Percentiles rank a stretch among this genome's conserved stretches.
Evolutionary conservation across 2,113 vertebrate species (phyloP).

Genomic region (Alexandromys fortis): DNA sequence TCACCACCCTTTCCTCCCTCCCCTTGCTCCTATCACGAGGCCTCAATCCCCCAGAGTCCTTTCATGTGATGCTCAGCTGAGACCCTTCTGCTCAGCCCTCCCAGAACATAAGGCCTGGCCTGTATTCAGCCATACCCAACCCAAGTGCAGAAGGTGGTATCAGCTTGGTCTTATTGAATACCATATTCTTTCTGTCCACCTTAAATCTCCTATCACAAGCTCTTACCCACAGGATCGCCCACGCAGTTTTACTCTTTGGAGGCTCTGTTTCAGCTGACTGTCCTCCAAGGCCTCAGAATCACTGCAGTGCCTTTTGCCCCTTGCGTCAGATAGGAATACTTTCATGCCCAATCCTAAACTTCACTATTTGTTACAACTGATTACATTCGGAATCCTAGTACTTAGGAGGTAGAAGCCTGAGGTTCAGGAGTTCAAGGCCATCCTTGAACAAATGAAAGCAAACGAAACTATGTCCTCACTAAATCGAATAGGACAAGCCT

Average conservation of each 20-base stretch:
- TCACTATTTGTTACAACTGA: neutral
- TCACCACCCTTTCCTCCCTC: conserved; percentile 10
- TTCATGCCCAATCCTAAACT: conserved; percentile 17
- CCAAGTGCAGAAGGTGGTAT: neutral
- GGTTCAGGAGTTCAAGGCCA: neutral
- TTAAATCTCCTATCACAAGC: neutral
- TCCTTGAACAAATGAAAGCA: neutral
- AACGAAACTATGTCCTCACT: neutral
- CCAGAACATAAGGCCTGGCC: conserved; percentile 17
- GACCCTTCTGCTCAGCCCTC: conserved; percentile 57
- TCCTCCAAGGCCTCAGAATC: neutral
- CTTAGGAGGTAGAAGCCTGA: neutral
- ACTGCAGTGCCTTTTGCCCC: neutral
- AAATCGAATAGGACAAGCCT: conserved; percentile 28
- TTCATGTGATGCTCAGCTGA: conserved; percentile 99
- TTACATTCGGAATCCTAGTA: neutral
- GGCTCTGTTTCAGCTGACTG: neutral
- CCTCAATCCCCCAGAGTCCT: conserved; percentile 88
- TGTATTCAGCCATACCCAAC: neutral
- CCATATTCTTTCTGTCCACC: neutral
- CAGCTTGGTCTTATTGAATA: conserved; percentile 14
- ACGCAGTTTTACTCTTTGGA: neutral
- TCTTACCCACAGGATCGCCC: conserved; percentile 5
- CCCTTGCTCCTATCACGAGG: conserved; percentile 87
- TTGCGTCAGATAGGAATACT: conserved; percentile 18